Conservation (phyloP, 2,113 vertebrate genomes). For the Eurypyga helias region DNA sequence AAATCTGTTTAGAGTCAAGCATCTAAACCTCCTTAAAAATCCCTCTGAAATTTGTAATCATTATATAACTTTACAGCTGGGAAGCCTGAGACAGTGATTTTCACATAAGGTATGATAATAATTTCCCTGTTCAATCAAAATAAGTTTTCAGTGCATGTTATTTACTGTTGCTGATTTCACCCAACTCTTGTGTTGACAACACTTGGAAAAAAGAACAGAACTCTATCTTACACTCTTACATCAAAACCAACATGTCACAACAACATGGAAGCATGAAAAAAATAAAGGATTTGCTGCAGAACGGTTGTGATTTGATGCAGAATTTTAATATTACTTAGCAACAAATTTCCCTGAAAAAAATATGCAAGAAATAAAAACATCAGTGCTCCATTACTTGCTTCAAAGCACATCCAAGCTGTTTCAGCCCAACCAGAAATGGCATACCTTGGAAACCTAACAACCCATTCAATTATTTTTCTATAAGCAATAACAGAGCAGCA, state of each 20-base stretch:
- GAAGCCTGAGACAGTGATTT: neutral
- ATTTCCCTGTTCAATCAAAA: neutral
- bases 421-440: neutral
- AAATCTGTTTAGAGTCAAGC: neutral
- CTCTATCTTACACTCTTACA: neutral
- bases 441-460: neutral
- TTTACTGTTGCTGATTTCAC: neutral
- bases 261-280: neutral
- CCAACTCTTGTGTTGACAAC: neutral
- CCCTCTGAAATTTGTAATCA: neutral
- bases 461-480: neutral
- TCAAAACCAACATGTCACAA: neutral
- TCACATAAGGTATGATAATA: neutral
- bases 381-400: neutral
- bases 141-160: neutral
- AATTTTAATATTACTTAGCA: neutral
- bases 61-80: neutral
- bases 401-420: neutral
- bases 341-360: neutral
- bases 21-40: neutral
- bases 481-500: neutral
- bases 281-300: neutral
- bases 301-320: neutral
- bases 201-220: neutral
- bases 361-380: neutral